Base-by-base conservation (phyloP, 1,140 invertebrate species). In the Daktulosphaira vitifoliae region DNA sequence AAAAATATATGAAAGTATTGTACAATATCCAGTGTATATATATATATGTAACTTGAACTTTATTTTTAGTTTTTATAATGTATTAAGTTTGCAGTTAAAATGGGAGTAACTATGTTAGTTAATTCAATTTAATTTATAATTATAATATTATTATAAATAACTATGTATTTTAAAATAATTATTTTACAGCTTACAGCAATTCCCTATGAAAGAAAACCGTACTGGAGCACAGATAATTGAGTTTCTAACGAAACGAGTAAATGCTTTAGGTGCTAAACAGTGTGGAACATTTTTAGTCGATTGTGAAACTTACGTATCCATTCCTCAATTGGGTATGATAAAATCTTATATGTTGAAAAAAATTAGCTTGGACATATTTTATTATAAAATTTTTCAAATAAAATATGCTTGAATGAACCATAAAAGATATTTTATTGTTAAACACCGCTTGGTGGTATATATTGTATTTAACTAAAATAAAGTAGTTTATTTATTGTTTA, bases 261-360 rank as follows among this genome's bases (percentile, higher is more conserved):
- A 87, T 29, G 85, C 88, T 0, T 77, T 96, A 18, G 92, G 92
- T 37, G 93, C 90, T 0, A 78, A 84, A 1, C 90, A 89, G 75
- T 81, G 84, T 70, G 93, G 92, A 1, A 89, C 90, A 70, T 96
- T 95, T 76, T 76, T 89, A 48, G 91, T 98, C 0, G 93, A 98
- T 71, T 97, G 94, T 73, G 94, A 98, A 74, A 93, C 91, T 13
- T 96, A 90, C 71, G 84, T 85, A 52, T 91, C 89, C 22, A 82
- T 85, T 66, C 84, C 84, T 23, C 66, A 68, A 18, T 62, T 72
- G 29, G 67, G 67, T 68, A 20, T 62, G 15, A 50, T 16, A 29
- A 20, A n/a, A 25, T 15, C 9, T n/a, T n/a, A n/a, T n/a, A n/a
- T n/a, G n/a, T n/a, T n/a, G n/a, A n/a, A n/a, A n/a, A n/a, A n/a